These are phyloP conservation scores for Ormyrus rosae DNA, from an alignment of 2,888 invertebrate genomes.

Conservation along the genomic window DNA sequence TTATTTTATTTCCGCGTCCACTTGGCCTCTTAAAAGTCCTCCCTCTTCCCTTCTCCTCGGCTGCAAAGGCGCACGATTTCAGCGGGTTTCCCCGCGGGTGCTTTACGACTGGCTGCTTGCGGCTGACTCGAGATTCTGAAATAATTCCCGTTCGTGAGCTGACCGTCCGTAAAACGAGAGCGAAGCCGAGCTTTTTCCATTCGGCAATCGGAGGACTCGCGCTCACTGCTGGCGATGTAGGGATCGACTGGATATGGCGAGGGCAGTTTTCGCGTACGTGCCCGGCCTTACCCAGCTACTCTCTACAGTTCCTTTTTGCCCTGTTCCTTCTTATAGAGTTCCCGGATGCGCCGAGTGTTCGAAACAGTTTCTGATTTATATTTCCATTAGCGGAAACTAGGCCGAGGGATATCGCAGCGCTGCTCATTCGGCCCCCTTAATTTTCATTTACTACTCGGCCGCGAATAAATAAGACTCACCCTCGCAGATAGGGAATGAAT, in stretches of 20 bases:
- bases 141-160: conserved; percentile 57
- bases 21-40: conserved; percentile 53
- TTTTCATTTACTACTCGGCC: conserved; percentile 17
- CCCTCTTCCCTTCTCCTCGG: conserved; percentile 38
- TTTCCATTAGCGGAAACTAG: conserved; percentile 40
- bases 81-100: conserved; percentile 55
- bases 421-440: neutral
- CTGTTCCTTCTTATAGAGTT: neutral
- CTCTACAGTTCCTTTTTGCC: too few species aligned
- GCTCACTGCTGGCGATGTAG: neutral
- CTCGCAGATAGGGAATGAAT: conserved; percentile 29
- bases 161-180: conserved; percentile 21
- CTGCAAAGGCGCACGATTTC: conserved; percentile 41
- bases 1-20: conserved; percentile 45
- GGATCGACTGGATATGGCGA: too few species aligned
- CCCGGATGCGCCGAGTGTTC: conserved; percentile 29
- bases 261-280: too few species aligned
- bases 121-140: conserved; percentile 53
- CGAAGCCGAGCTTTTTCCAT: conserved; percentile 39
- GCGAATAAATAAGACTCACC: conserved; percentile 25
- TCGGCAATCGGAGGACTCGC: conserved; percentile 11
- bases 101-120: conserved; percentile 42
- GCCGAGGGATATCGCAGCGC: neutral
- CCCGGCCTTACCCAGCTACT: too few species aligned
- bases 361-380: conserved; percentile 59